Conservation (phyloP, 2,888 invertebrate genomes). For the Adelognathus sp. region DNA sequence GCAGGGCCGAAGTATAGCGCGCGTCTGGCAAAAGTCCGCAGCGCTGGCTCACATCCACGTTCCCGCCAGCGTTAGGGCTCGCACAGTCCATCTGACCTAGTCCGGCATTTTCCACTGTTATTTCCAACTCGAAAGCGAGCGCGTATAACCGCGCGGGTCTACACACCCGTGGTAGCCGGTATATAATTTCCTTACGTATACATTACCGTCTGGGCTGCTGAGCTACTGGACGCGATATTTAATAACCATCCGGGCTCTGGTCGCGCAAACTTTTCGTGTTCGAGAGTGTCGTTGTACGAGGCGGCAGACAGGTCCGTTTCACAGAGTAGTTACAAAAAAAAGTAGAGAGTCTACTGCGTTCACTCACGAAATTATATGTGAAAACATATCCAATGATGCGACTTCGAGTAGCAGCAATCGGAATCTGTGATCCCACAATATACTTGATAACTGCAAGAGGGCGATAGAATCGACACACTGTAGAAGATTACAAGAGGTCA, state of each 20-base stretch:
- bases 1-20: background rate
- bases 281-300: slow-evolving; percentile 21
- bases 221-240: slow-evolving; percentile 33
- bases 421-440: no score
- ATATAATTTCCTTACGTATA: slow-evolving; percentile 58
- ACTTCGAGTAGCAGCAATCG: no score
- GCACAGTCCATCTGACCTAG: slow-evolving; percentile 19
- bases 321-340: slow-evolving; percentile 57
- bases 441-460: no score
- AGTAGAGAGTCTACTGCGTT: no score
- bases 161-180: slow-evolving; percentile 24
- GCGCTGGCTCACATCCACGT: background rate
- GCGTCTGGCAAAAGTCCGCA: background rate
- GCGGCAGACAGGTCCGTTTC: slow-evolving; percentile 28
- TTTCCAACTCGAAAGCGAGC: slow-evolving; percentile 36
- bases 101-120: slow-evolving; percentile 39
- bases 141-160: background rate
- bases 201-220: slow-evolving; percentile 32
- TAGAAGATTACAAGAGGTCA: no score
- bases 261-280: slow-evolving; percentile 52
- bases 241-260: slow-evolving; percentile 35
- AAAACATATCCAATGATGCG: no score
- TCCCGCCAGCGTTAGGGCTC: background rate
- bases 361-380: no score
- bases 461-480: no score